Evolutionary conservation across 2,113 vertebrate species (phyloP), one percentile per base, ranked within the genome.

Genomic region (Scartelaos histophorus): DNA sequence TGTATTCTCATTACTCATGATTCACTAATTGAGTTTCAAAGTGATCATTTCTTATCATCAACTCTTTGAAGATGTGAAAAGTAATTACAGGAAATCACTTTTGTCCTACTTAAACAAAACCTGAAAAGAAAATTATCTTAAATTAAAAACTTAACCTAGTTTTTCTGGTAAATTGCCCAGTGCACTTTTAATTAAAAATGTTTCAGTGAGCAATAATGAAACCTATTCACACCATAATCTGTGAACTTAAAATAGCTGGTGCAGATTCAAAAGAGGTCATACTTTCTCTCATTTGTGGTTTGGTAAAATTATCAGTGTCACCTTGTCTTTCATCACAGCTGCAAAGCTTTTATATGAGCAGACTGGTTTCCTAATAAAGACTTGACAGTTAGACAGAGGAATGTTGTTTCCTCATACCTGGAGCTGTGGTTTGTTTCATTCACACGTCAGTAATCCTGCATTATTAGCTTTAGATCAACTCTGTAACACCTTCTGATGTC

Each of bases 231-330:
- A 16, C 29, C 16, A 7, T 16, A 3, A 16, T 60, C 57, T 35
- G 35, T 10, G 19, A 62, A 19, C 29, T 13, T 58, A 35, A 67
- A 58, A 16, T 70, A 73, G 56, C 47, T 22, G 24, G 66, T 66
- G 22, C n/a, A 69, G 78, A 70, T 81, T 82, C 58, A 61, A 21
- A 69, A 25, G 66, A 49, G 71, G 38, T 69, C 69, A 70, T 51
- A 56, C 22, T 62, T 54, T 64, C 46, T 64, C 49, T 38, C 21
- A 35, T 3, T 35, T 62, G 13, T 65, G 21, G 47, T 75, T 71
- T 69, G n/a, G 38, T 51, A 6, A 51, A 19, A 66, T 49, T 29
- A 29, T 29, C 22, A 38, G 47, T 56, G 56, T 35, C 54, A 60
- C 3, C 7, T 24, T 21, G 25, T 75, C 35, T 46, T 34, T 67